Evolutionary conservation across 2,888 invertebrate genomes (phyloP).

Genomic region (Nomada hirtipes): DNA sequence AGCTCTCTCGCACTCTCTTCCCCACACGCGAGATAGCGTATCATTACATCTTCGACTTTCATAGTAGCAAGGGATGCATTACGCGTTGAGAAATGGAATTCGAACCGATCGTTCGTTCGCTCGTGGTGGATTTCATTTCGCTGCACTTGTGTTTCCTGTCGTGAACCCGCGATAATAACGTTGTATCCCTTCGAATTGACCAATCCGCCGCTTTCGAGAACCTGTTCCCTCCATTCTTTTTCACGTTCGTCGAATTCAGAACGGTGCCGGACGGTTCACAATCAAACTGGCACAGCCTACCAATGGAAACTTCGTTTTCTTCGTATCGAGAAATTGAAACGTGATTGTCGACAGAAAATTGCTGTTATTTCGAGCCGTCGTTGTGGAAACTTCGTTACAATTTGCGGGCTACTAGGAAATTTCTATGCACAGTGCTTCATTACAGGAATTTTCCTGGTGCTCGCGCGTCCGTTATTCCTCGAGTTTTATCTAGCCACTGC

Average conservation of each 20-base stretch:
- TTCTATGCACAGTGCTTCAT: background rate
- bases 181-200: constrained; percentile 26
- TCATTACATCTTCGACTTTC: constrained; percentile 62
- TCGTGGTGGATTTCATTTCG: constrained; percentile 61
- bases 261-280: background rate
- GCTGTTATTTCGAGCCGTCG: background rate
- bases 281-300: background rate
- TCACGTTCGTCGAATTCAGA: background rate
- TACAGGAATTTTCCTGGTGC: too few species aligned
- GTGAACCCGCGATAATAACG: constrained; percentile 36
- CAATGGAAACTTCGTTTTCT: background rate
- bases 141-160: constrained; percentile 51
- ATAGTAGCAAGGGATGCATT: constrained; percentile 53
- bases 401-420: background rate
- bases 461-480: too few species aligned
- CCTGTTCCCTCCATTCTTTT: constrained; percentile 6
- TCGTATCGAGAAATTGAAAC: background rate
- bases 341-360: background rate
- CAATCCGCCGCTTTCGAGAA: constrained; percentile 13
- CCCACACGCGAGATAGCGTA: constrained; percentile 61
- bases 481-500: too few species aligned
- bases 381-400: background rate
- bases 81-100: constrained; percentile 69
- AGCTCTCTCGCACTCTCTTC: constrained; percentile 59
- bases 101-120: constrained; percentile 52